Evolutionary conservation across 2,888 invertebrate species (phyloP), one percentile per base, ranked within the genome.

Genomic region (Apantesis nais): DNA sequence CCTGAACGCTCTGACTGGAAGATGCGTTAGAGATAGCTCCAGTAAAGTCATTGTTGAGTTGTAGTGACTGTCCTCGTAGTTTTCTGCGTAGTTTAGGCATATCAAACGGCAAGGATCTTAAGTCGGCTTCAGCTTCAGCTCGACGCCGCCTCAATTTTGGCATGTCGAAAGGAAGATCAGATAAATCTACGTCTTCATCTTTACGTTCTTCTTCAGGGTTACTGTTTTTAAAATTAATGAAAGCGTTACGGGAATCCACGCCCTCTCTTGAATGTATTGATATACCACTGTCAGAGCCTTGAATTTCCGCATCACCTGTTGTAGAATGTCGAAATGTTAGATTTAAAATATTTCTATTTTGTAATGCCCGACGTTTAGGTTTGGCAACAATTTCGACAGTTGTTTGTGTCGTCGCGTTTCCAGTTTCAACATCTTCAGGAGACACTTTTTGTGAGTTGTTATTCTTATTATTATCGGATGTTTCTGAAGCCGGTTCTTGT

Each of bases 81-180:
- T 98, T 96, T 68, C 98, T 95, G 75, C 98, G 95, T 72, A 98
- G 93, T 92, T 98, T 98, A 44, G 98, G 98, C 98, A 98, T 98
- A 89, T 98, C 98, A 89, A 98, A 98, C 71, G 98, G 98, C 86
- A 98, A 95, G 88, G 98, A 97, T 77, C 97, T 96, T 67, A 98
- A 93, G 88, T 98, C 98, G 62, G 98, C 97, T 79, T 97, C 97
- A 68, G 97, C 97, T 85, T 97, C 97, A 82, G 97, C 96, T 72
- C 96, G 92, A 83, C 97, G 96, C 76, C 98, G 95, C 72, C 98
- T 95, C 78, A 98, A 91, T 89, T 98, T 98, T 66, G 98, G 98
- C 98, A 98, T 98, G 84, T 98, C 98, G 84, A 98, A 98, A 2
- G 98, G 98, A 79, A 98, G 95, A 93, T 98, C 98, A 41, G 97